Percentiles rank a stretch among this genome's conserved stretches.
phyloP scores from a whole-genome alignment of 1,140 invertebrate genomes.

The Lithobius niger region DNA sequence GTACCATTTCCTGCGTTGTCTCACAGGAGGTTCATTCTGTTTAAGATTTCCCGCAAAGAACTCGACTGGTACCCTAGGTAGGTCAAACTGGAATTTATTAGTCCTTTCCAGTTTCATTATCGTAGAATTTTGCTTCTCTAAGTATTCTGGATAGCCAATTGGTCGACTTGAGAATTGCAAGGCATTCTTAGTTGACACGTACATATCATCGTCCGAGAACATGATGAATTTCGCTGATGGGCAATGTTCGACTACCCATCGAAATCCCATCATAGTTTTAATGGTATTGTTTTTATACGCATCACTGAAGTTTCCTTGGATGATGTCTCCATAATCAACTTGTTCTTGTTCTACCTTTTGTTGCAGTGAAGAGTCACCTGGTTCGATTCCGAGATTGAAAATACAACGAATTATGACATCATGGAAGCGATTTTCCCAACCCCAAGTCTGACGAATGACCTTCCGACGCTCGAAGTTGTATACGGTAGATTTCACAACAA shows the following conservation, averaged over 20 bases:
- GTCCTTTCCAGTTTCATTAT: too few relatives aligned
- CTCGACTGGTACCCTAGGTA: background rate
- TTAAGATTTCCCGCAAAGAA: constrained; percentile 70
- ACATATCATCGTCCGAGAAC: constrained; percentile 87
- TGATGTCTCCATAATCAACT: constrained; percentile 53
- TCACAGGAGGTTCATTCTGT: constrained; percentile 55
- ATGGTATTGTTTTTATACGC: constrained; percentile 83
- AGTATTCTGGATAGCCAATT: constrained; percentile 44
- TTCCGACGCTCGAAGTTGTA: constrained; percentile 49
- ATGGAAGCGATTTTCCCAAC: constrained; percentile 56
- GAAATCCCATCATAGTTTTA: constrained; percentile 77
- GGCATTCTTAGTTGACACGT: constrained; percentile 75
- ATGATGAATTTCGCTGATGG: constrained; percentile 62
- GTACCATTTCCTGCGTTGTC: constrained; percentile 71
- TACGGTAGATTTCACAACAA: constrained; percentile 67
- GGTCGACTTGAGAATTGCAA: constrained; percentile 59
- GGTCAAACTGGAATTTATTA: background rate
- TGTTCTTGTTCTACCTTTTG: constrained; percentile 45
- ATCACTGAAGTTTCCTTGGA: constrained; percentile 68
- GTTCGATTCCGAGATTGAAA: constrained; percentile 54
- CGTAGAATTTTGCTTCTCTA: constrained; percentile 15
- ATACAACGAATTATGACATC: constrained; percentile 60
- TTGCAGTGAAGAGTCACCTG: constrained; percentile 21
- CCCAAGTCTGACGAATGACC: constrained; percentile 71
- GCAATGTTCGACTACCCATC: constrained; percentile 64